Base-by-base conservation (phyloP, 2,113 vertebrate species). In the Podocnemis expansa region DNA sequence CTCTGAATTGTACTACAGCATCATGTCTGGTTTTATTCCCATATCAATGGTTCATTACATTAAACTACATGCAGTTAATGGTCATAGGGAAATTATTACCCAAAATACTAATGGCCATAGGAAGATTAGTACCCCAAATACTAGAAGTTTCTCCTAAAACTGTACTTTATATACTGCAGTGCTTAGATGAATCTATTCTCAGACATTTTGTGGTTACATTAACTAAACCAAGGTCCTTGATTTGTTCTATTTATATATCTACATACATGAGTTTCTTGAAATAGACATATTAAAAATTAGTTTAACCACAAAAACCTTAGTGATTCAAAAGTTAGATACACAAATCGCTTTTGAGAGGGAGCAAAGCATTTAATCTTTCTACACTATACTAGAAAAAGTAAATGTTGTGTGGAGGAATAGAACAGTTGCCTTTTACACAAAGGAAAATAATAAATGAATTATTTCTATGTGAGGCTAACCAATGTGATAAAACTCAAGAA, bases 361-460 rank as follows among this genome's bases (percentile, higher is more conserved):
- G 7, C 3, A 45, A 63, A 78, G 19, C 78, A 8, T 11, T 52
- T 1, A 49, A 22, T 43, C 87, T 24, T 34, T 21, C 5, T 0
- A 25, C 76, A 3, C 78, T 22, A 17, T 79, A 76, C 34, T 52
- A 51, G 6, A 45, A 75, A 38, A 75, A 41, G 11, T 43, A 75
- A 43, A 27, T 75, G 17, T 5, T 63, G 11, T 8, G 13, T 38
- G 10, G 70, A 25, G 9, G 9, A 21, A 79, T 38, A 82, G 67
- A 31, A 25, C 4, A 55, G 60, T 2, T 27, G 2, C 82, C 34
- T 5, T 45, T 79, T 6, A 63, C 3, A 0, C 2, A 51, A 34
- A 87, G 51, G 29, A 58, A 16, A 73, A 63, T 1, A 73, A 80
- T 5, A 1, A 11, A 63, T 56, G 78, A 76, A n/a, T n/a, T 84